Conservation (phyloP, 2,113 vertebrate genomes). For the Gallinago jamesoni region DNA sequence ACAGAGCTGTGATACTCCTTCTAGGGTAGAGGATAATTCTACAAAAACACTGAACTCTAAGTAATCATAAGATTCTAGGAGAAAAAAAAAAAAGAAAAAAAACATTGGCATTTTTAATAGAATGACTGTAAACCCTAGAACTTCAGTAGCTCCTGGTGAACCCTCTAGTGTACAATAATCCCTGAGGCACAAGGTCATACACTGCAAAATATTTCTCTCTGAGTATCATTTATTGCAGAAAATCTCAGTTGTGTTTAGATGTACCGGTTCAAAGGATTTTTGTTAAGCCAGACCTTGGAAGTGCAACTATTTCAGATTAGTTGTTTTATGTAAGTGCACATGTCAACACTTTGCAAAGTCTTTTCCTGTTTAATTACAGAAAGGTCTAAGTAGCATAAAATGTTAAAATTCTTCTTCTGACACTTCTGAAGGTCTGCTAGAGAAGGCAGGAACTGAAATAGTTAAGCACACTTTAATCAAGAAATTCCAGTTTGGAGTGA, state of each 20-base stretch:
- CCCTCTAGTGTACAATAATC: not conserved
- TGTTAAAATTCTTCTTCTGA: not conserved
- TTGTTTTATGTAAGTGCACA: not conserved
- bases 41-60: not conserved
- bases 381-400: not conserved
- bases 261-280: constrained; percentile 22
- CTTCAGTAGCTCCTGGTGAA: not conserved
- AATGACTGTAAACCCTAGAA: not conserved
- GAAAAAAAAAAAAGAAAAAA: not conserved
- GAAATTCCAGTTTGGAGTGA: not conserved
- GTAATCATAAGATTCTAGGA: not conserved
- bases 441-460: not conserved
- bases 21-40: not conserved
- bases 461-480: not conserved
- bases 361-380: not conserved
- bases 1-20: not conserved
- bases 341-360: not conserved
- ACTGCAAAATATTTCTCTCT: not conserved
- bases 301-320: constrained; percentile 31
- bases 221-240: not conserved
- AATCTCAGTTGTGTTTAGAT: constrained; percentile 7
- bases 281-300: constrained; percentile 29
- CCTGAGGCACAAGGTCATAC: constrained; percentile 13
- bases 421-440: not conserved
- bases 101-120: not conserved